Percentiles rank a stretch among this genome's conserved stretches.
Evolutionary conservation across 2,888 invertebrate species (phyloP).

Genomic region (Aleiodes leptofemur): DNA sequence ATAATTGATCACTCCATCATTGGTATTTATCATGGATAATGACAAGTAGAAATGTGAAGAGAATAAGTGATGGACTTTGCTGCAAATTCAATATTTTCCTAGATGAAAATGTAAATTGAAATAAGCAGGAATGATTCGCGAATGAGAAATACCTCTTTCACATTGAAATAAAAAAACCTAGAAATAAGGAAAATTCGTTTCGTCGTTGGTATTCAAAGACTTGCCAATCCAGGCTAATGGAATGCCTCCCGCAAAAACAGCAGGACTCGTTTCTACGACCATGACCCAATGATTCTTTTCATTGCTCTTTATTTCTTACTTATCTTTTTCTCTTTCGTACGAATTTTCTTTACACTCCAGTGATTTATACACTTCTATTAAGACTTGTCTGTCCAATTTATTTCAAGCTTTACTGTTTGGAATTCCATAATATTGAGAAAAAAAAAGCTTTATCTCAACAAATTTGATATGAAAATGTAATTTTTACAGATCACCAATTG

Average conservation of each 20-base stretch:
- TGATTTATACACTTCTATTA: slow-evolving; percentile 18
- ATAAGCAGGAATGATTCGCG: slow-evolving; percentile 16
- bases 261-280: slow-evolving; percentile 32
- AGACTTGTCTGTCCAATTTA: slow-evolving; percentile 6
- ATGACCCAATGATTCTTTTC: slow-evolving; percentile 22
- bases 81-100: not conserved
- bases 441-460: not conserved
- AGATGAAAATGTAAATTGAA: slow-evolving; percentile 29
- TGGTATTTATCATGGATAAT: not conserved
- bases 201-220: slow-evolving; percentile 34
- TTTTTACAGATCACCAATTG: too few species aligned
- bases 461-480: too few species aligned
- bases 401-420: slow-evolving; percentile 24
- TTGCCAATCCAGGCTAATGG: slow-evolving; percentile 36
- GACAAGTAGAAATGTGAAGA: not conserved
- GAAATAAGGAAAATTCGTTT: slow-evolving; percentile 35
- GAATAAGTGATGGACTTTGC: too few species aligned
- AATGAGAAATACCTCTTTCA: slow-evolving; percentile 1
- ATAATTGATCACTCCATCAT: too few species aligned
- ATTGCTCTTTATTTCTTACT: slow-evolving; percentile 1
- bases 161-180: slow-evolving; percentile 11
- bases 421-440: slow-evolving; percentile 26
- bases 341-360: not conserved
- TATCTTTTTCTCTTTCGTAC: slow-evolving; percentile 5
- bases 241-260: slow-evolving; percentile 32